Evolutionary conservation across 2,113 vertebrate species (phyloP), one percentile per base, ranked within the genome.

Genomic region (Eupsittula cactorum): DNA sequence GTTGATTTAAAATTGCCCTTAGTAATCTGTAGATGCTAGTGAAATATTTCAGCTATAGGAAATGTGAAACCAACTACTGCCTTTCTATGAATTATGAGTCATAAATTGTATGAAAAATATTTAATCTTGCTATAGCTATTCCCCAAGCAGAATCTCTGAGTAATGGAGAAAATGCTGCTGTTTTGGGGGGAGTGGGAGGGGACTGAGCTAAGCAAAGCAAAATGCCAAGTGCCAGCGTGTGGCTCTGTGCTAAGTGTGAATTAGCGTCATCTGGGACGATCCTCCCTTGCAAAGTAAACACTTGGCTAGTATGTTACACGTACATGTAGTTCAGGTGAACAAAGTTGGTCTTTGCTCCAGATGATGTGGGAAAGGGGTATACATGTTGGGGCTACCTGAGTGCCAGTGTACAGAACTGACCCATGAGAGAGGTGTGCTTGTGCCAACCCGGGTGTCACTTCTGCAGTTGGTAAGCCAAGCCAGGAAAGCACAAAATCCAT

Each of bases 1-100:
- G 82, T 95, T 97, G 95, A 90, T 94, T 96, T 96, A 82, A 97
- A 97, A 81, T 97, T 94, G 80, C 59, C 82, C 16, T 79, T 91
- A 71, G 80, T 96, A 79, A 88, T 90, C 27, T 92, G 82, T 95
- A 70, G 84, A 70, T 94, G 92, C 90, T 52, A 83, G 14, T 91
- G 71, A 96, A 96, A 82, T 91, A 80, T 68, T 90, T 86, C 78
- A 87, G 82, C 86, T 96, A 74, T 79, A 94, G 95, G 92, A 93
- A 86, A 82, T 83, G 29, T 86, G 81, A 97, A 75, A 92, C 94
- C 82, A 81, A 60, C 79, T 83, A 70, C 74, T 92, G 92, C 91
- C 67, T 95, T 95, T 92, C 86, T 94, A 37, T 75, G 70, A 95
- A 90, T 88, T 94, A 95, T 90, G 92, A 96, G 77, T 95, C 92